These are phyloP conservation scores for Styela plicata DNA, from an alignment of 23 tunicate genomes.

Conservation along the genomic window DNA sequence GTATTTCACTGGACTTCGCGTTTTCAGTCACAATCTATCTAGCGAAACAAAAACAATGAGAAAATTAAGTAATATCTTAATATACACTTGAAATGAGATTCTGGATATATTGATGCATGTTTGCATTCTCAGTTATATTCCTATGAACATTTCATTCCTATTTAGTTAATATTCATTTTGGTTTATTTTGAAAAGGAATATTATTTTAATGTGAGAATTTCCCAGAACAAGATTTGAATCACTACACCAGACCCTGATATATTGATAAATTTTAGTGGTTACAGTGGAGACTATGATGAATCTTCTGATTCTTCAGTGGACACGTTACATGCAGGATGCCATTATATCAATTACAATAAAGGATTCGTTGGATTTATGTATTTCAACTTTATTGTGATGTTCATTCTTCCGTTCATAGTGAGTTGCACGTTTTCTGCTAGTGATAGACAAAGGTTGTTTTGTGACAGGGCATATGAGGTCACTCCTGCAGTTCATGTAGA, in stretches of 20 bases:
- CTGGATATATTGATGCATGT: neutral
- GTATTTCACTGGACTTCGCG: no score
- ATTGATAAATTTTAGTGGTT: neutral
- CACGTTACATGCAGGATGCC: conserved; percentile 15
- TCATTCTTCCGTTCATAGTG: conserved; percentile 50
- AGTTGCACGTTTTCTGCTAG: conserved; percentile 28
- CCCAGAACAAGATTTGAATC: no score
- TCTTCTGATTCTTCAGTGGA: neutral
- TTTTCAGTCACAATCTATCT: no score
- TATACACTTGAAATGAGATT: neutral
- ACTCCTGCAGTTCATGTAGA: no score
- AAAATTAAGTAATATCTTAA: no score
- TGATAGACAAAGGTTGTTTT: no score
- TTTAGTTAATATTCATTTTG: no score
- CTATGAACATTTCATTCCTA: no score
- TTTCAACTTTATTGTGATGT: conserved; percentile 63
- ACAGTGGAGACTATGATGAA: neutral
- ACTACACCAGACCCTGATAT: neutral
- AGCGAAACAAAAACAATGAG: no score
- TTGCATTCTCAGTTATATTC: neutral
- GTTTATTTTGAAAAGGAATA: no score
- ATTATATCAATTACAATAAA: conserved; percentile 25
- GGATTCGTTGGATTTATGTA: conserved; percentile 37
- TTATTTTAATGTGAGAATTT: no score
- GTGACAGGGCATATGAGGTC: no score